Conservation (phyloP, 2,888 invertebrate species). For the Urechis unicinctus region DNA sequence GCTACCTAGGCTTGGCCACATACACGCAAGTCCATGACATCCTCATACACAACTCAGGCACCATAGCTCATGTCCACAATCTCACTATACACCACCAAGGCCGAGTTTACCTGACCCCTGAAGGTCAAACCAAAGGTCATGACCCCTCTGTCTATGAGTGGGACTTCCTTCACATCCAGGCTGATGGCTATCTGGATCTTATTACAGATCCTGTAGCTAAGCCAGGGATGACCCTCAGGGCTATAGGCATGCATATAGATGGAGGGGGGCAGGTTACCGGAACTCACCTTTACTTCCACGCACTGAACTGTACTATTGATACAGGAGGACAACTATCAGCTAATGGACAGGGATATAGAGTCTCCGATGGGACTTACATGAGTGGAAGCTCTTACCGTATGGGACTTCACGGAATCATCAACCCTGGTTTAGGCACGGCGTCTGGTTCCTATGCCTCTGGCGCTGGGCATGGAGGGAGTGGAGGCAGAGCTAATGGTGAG, state of each 20-base stretch:
- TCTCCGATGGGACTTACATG: conserved; percentile 17
- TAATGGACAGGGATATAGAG: conserved; percentile 27
- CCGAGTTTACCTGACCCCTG: conserved; percentile 25
- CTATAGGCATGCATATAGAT: conserved; percentile 26
- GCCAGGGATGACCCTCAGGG: conserved; percentile 24
- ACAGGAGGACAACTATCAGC: conserved; percentile 27
- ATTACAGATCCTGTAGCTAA: conserved; percentile 28
- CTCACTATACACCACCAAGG: conserved; percentile 32
- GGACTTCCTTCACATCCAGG: conserved; percentile 29
- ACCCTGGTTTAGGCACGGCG: conserved; percentile 27
- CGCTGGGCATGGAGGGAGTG: conserved; percentile 33
- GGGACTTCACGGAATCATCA: conserved; percentile 26
- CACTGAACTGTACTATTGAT: conserved; percentile 30
- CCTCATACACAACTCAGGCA: conserved; percentile 30
- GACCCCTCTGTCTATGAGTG: conserved; percentile 23
- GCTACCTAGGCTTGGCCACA: conserved; percentile 29
- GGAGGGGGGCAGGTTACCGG: conserved; percentile 31
- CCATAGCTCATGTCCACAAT: conserved; percentile 27
- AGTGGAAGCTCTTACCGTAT: neutral
- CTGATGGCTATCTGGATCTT: conserved; percentile 28
- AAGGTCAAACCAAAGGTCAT: conserved; percentile 23
- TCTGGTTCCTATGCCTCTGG: conserved; percentile 22
- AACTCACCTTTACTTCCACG: conserved; percentile 26
- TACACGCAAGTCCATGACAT: conserved; percentile 30
- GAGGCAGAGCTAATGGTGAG: conserved; percentile 8